Evolutionary conservation across 2,797 vertebrate genomes (phyloP).

Genomic region (Podargus strigoides): DNA sequence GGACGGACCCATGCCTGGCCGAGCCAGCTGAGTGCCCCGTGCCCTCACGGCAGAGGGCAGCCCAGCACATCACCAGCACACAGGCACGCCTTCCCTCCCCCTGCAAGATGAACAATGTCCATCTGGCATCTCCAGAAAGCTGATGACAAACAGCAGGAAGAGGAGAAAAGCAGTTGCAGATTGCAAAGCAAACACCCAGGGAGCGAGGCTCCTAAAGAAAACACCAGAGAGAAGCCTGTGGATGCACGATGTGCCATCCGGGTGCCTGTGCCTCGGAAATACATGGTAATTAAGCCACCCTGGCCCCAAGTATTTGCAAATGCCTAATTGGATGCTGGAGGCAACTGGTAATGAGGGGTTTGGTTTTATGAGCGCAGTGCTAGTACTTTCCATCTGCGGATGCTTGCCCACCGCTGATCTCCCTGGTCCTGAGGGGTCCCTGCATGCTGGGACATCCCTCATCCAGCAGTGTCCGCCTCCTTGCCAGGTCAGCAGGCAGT

Average conservation of each 20-base stretch:
- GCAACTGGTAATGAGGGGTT: background rate
- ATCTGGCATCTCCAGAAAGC: background rate
- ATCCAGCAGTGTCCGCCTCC: too few species aligned
- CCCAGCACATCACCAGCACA: too few species aligned
- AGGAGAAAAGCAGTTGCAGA: background rate
- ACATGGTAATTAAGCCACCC: background rate
- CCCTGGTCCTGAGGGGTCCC: too few species aligned
- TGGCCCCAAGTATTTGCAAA: background rate
- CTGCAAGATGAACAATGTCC: fast-evolving
- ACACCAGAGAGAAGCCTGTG: background rate
- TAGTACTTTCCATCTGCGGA: fast-evolving
- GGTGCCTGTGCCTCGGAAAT: background rate
- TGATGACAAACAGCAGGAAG: background rate
- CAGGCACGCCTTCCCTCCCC: fast-evolving
- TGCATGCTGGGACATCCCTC: too few species aligned
- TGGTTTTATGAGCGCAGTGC: background rate
- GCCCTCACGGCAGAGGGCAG: background rate
- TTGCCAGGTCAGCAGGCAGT: background rate
- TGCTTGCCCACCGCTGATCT: background rate
- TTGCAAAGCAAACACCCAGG: background rate
- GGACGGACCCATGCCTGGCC: fast-evolving
- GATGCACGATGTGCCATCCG: fast-evolving
- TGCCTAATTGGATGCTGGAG: background rate
- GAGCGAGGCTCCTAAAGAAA: background rate
- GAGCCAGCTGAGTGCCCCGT: background rate